Evolutionary conservation across 2,888 invertebrate species (phyloP).

Genomic region (Scrobipalpa atriplicella): DNA sequence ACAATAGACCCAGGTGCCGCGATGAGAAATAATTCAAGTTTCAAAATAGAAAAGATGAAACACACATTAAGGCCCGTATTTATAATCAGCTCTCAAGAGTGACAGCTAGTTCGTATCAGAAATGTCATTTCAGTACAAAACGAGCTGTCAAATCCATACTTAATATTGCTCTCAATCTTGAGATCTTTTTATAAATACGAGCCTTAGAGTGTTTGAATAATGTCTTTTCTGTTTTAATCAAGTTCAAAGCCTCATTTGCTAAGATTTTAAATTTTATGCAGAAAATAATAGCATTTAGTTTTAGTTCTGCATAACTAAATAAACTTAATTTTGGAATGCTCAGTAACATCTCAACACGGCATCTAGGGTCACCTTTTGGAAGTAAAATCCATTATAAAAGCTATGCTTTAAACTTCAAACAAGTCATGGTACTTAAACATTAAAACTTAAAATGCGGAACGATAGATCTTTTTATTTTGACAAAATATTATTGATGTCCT

Average conservation of each 20-base stretch:
- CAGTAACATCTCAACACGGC: background rate
- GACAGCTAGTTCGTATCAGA: too few relatives aligned
- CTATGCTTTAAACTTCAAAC: conserved; percentile 27
- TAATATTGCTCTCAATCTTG: too few relatives aligned
- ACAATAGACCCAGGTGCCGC: conserved; percentile 39
- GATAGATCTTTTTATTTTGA: background rate
- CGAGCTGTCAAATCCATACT: too few relatives aligned
- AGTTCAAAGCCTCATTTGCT: background rate
- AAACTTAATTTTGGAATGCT: background rate
- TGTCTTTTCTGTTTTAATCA: background rate
- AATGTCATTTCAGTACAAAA: too few relatives aligned
- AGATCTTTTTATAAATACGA: too few relatives aligned
- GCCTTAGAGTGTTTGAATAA: too few relatives aligned
- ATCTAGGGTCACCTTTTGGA: background rate
- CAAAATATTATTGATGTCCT: conserved; percentile 17
- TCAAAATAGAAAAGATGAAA: background rate
- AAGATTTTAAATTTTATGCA: background rate
- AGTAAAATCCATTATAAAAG: conserved; percentile 24
- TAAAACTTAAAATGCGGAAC: conserved; percentile 15
- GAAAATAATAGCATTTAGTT: background rate
- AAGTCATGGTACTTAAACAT: conserved; percentile 23
- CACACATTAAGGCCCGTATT: too few relatives aligned
- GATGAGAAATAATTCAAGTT: background rate
- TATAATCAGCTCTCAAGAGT: too few relatives aligned
- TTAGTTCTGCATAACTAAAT: background rate